Conservation (phyloP, 2,888 invertebrate genomes). For the Eubasilissa splendida region DNA sequence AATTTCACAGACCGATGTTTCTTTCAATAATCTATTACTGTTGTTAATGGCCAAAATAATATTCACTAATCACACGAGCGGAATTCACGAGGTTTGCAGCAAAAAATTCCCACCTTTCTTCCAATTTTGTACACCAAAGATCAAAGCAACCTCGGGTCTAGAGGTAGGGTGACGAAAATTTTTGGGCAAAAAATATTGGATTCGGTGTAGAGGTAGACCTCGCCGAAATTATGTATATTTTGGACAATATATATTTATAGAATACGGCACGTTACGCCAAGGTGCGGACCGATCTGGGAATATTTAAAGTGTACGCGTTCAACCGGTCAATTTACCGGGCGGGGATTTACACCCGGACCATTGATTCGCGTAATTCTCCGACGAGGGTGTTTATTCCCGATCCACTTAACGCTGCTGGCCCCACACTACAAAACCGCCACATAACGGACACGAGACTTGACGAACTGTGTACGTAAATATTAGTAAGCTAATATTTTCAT, state of each 20-base stretch:
- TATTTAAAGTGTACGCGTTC: slow-evolving; percentile 25
- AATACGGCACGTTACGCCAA: neutral
- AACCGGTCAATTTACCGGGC: slow-evolving; percentile 17
- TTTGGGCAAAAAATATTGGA: no score
- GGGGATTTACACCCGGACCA: slow-evolving; percentile 26
- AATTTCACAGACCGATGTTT: no score
- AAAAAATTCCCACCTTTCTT: no score
- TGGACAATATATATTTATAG: neutral
- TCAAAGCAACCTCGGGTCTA: no score
- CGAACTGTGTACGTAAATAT: neutral
- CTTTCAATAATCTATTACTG: no score
- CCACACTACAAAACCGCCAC: neutral
- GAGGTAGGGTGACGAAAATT: no score
- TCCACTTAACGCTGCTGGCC: neutral
- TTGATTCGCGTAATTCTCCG: slow-evolving; percentile 27
- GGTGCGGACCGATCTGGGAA: neutral
- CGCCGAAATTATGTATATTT: neutral
- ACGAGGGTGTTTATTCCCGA: neutral
- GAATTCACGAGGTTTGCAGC: no score
- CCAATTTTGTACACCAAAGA: no score
- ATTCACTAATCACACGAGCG: no score
- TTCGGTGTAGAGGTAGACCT: no score
- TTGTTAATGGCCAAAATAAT: no score
- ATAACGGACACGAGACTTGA: neutral
- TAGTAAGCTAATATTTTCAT: neutral